Percentiles rank a stretch among this genome's conserved stretches.
Evolutionary conservation across 2,113 vertebrate genomes (phyloP).

Genomic region (Tylochromis polylepis): DNA sequence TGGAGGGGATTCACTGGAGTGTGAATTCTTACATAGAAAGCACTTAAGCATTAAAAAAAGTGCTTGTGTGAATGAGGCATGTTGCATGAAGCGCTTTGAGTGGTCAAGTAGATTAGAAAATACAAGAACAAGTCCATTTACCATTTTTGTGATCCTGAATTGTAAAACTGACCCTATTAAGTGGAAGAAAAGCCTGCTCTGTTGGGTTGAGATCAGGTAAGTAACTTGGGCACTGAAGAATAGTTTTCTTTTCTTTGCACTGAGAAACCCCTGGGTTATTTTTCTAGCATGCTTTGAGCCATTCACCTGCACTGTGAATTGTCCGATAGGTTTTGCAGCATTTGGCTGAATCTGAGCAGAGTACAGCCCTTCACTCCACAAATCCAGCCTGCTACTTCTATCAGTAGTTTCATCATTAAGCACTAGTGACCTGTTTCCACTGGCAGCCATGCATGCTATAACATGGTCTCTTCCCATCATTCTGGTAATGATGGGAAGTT

Average conservation of each 20-base stretch:
- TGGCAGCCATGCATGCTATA: background rate
- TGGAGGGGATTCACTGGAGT: too few relatives aligned
- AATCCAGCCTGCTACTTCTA: background rate
- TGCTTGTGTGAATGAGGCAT: background rate
- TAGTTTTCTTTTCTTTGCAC: background rate
- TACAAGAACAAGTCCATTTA: background rate
- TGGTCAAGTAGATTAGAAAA: too few relatives aligned
- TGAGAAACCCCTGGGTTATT: background rate
- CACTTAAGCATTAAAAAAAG: too few relatives aligned
- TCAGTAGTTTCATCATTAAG: background rate
- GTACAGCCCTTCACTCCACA: background rate
- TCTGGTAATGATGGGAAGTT: background rate
- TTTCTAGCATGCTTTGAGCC: background rate
- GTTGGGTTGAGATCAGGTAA: background rate
- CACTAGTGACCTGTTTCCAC: background rate
- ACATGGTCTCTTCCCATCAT: background rate
- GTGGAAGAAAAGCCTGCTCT: background rate
- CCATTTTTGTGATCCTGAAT: background rate
- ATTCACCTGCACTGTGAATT: background rate
- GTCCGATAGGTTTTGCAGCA: background rate
- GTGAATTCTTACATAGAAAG: too few relatives aligned
- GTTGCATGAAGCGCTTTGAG: background rate
- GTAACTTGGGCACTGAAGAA: background rate
- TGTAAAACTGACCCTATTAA: background rate
- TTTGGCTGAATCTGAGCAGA: background rate